phyloP scores from a whole-genome alignment of 2,113 vertebrate species.

The Urocynchramus pylzowi region DNA sequence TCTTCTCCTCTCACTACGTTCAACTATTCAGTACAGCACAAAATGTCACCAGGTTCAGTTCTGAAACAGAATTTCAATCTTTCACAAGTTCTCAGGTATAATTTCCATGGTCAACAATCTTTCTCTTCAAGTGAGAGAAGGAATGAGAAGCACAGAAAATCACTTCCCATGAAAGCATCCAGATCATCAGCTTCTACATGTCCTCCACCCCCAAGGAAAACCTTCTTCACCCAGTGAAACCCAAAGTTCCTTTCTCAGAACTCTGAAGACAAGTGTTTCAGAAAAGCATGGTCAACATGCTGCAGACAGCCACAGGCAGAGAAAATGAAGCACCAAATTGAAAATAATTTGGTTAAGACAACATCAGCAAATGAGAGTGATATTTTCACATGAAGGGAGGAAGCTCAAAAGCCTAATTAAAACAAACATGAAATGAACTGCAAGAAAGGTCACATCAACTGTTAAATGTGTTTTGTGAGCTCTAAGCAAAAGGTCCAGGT shows the following conservation, averaged over 20 bases:
- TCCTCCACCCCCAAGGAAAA: neutral
- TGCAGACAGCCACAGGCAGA: neutral
- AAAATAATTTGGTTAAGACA: slow-evolving; percentile 15
- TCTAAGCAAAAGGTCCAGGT: neutral
- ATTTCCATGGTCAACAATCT: neutral
- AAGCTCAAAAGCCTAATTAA: neutral
- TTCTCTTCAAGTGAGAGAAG: neutral
- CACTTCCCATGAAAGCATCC: neutral
- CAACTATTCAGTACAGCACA: neutral
- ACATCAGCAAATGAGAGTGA: neutral
- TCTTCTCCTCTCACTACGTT: neutral
- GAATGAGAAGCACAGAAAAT: neutral
- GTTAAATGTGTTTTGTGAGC: neutral
- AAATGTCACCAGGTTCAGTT: neutral
- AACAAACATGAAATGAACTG: neutral
- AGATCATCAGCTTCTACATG: neutral
- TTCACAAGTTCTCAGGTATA: neutral
- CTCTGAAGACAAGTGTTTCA: neutral
- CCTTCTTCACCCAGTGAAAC: neutral
- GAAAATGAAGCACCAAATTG: neutral
- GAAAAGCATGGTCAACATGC: slow-evolving; percentile 32
- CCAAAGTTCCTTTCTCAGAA: neutral
- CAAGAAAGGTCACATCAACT: neutral
- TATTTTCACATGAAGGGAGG: neutral
- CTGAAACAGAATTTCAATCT: neutral